Percentiles rank a stretch among this genome's conserved stretches.
phyloP scores from a whole-genome alignment of 92 coral and sea anemone species.

The Diadumene lineata region DNA sequence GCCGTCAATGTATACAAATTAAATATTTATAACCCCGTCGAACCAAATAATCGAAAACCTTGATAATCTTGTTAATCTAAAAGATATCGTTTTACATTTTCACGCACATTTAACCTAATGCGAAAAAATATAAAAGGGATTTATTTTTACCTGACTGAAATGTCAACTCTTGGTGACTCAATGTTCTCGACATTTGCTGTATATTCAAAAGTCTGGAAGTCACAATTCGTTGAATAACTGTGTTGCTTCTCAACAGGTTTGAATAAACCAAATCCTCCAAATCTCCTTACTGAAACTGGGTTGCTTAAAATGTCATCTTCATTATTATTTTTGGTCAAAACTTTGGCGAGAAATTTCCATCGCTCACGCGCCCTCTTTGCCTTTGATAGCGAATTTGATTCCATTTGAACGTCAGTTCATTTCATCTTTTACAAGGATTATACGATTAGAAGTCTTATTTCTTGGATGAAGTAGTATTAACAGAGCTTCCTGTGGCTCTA shows the following conservation, averaged over 20 bases:
- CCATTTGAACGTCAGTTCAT: conserved; percentile 5
- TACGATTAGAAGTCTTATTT: background rate
- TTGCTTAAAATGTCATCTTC: conserved; percentile 10
- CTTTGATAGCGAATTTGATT: background rate
- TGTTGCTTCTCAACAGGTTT: conserved; percentile 33
- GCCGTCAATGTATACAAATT: background rate
- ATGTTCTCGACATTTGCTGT: background rate
- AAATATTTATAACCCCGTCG: conserved; percentile 2
- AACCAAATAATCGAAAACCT: conserved; percentile 11
- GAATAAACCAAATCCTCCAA: conserved; percentile 72
- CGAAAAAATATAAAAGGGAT: background rate
- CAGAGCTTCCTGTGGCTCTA: background rate
- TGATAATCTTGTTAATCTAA: conserved; percentile 5
- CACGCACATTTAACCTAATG: background rate
- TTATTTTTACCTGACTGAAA: conserved; percentile 19
- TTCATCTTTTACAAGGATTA: background rate
- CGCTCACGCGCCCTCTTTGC: conserved; percentile 53
- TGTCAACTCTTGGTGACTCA: conserved; percentile 8
- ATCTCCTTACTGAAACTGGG: conserved; percentile 70
- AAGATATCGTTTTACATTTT: background rate
- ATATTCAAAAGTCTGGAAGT: conserved; percentile 30
- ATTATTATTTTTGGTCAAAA: conserved; percentile 42
- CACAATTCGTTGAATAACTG: background rate
- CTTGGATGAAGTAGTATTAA: background rate
- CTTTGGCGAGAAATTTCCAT: conserved; percentile 79